Evolutionary conservation across 1,140 invertebrate species (phyloP), one percentile per base, ranked within the genome.

Genomic region (Eueides isabella): DNA sequence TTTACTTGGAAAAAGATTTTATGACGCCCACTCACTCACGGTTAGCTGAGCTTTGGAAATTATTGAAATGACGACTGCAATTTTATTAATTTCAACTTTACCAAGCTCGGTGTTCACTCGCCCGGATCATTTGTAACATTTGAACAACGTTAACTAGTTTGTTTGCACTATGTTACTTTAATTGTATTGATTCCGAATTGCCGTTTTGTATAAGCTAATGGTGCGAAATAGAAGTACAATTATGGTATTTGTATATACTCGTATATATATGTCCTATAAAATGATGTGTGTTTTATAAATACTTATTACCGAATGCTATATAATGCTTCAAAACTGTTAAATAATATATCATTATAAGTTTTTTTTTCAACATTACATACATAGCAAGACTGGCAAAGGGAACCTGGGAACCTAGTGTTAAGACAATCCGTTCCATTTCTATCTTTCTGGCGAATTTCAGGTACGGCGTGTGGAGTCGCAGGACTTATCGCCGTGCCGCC

Each of bases 141-240:
- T 30, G 16, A 30, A 5, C 26, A 63, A 63, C 30, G 61, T 29
- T 63, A 30, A 63, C n/a, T 63, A 4, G 61, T 63, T 63, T 63
- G 61, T 29, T 63, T 30, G 26, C 28, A 63, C 16, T 31, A 63
- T 30, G 61, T 63, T 63, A 31, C 48, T 55, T 31, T 63, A 63
- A 63, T 63, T 63, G n/a, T 31, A 63, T 63, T 63, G 30, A 31
- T 63, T 31, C n/a, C 29, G 12, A 26, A 55, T 55, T 55, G 48
- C 48, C 23, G 48, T 19, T 55, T 55, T 23, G 48, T 7, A 55
- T 55, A 26, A 55, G 44, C 19, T 26, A 55, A 55, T 55, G 23
- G 19, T 0, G 26, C 12, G 48, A 55, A 55, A 55, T 55, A 55
- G 48, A 55, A 55, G 12, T n/a, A 19, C 23, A 12, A 55, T 55